Conservation (phyloP, 2,113 vertebrate genomes). For the Cardinalis cardinalis region DNA sequence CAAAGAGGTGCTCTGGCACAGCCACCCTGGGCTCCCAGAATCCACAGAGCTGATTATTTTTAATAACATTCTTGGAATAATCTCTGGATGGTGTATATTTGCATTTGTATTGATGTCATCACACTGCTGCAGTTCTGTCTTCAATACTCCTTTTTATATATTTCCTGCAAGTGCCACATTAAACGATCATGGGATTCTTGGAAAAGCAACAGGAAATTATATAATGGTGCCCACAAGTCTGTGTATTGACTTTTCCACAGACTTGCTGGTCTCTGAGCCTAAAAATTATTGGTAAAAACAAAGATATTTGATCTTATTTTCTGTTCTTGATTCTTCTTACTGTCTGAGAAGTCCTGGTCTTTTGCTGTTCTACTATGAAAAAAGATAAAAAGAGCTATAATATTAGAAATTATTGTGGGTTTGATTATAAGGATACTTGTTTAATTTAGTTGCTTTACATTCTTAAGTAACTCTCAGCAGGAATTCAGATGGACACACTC, state of each 20-base stretch:
- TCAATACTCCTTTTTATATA: not conserved
- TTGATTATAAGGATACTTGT: not conserved
- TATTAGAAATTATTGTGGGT: not conserved
- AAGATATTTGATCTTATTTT: not conserved
- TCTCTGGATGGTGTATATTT: not conserved
- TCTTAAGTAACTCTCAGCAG: constrained; percentile 16
- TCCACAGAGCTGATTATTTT: not conserved
- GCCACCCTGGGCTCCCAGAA: not conserved
- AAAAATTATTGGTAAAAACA: constrained; percentile 8
- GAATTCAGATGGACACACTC: not conserved
- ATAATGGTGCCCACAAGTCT: constrained; percentile 10
- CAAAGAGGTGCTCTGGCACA: not conserved
- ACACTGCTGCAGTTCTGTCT: not conserved
- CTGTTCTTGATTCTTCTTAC: not conserved
- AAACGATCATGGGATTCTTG: not conserved
- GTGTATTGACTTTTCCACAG: constrained; percentile 24
- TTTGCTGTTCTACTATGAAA: not conserved
- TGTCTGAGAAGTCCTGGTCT: not conserved
- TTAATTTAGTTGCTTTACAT: constrained; percentile 29
- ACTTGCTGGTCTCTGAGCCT: not conserved
- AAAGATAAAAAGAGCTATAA: not conserved
- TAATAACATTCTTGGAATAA: not conserved
- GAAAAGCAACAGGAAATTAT: constrained; percentile 35
- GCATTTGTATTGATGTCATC: not conserved
- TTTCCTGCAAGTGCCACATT: constrained; percentile 2